Evolutionary conservation across 2,888 invertebrate genomes (phyloP).

Genomic region (Tiphia femorata): DNA sequence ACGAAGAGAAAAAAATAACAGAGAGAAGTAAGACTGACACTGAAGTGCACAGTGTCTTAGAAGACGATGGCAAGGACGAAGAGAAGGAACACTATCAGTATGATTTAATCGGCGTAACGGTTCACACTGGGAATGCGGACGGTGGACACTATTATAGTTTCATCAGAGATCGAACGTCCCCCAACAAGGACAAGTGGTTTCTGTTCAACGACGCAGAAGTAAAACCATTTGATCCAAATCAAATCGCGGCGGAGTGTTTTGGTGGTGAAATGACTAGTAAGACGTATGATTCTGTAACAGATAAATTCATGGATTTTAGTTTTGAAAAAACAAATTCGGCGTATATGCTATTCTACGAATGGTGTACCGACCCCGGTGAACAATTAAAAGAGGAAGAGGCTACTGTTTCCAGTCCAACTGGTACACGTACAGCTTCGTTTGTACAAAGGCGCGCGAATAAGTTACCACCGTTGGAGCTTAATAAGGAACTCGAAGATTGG

Average conservation of each 20-base stretch:
- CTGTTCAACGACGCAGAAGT: conserved; percentile 94
- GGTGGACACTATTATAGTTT: conserved; percentile 98
- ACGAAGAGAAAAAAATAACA: conserved; percentile 71
- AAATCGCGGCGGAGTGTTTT: conserved; percentile 95
- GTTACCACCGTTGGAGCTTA: conserved; percentile 72
- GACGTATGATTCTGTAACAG: conserved; percentile 95
- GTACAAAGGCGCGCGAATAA: conserved; percentile 42
- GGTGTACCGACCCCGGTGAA: conserved; percentile 72
- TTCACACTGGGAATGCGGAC: conserved; percentile 98
- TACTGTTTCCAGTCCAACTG: conserved; percentile 58
- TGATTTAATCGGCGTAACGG: conserved; percentile 93
- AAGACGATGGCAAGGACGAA: conserved; percentile 69
- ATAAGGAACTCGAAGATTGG: conserved; percentile 91
- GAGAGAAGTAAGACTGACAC: conserved; percentile 40
- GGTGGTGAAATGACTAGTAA: conserved; percentile 98
- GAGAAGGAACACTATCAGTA: conserved; percentile 82
- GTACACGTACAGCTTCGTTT: conserved; percentile 33
- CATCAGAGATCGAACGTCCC: conserved; percentile 84
- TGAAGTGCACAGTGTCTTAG: conserved; percentile 35
- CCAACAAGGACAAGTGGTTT: conserved; percentile 89
- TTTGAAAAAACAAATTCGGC: conserved; percentile 98
- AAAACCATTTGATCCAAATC: conserved; percentile 94
- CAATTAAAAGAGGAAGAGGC: conserved; percentile 62
- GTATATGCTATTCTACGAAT: conserved; percentile 96
- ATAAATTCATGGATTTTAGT: conserved; percentile 97